These are phyloP conservation scores for Morinoia aosen DNA, from an alignment of 2,888 invertebrate species.

Conservation along the genomic window DNA sequence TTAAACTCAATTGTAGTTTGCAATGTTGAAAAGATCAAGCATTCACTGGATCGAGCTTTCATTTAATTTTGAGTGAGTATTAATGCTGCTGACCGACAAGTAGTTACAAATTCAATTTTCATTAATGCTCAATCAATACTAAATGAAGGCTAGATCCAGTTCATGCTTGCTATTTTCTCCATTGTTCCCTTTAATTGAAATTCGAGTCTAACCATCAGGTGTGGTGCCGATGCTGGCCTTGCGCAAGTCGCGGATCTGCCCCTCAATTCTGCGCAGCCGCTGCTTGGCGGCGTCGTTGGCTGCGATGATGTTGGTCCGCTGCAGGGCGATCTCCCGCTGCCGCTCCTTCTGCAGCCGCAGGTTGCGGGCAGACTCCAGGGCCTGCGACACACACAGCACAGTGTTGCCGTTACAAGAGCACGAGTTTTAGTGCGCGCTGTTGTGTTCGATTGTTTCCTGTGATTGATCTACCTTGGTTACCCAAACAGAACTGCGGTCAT, in stretches of 20 bases:
- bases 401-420: not conserved
- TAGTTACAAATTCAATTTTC: no score
- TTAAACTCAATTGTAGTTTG: no score
- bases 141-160: no score
- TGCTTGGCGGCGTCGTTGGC: conserved; percentile 75
- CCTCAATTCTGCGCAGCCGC: conserved; percentile 77
- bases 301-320: conserved; percentile 76
- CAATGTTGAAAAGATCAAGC: no score
- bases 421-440: not conserved
- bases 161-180: no score
- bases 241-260: conserved; percentile 78
- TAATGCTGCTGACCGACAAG: no score
- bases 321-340: conserved; percentile 75
- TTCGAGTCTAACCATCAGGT: conserved; percentile 74
- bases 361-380: conserved; percentile 75
- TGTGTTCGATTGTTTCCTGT: not conserved
- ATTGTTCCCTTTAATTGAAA: no score
- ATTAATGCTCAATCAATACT: no score
- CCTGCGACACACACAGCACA: not conserved
- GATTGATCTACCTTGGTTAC: not conserved
- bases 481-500: not conserved
- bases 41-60: no score
- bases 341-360: conserved; percentile 77
- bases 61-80: no score
- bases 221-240: conserved; percentile 76